Base-by-base conservation (phyloP, 2,888 invertebrate species). In the Nomada ruficornis region DNA sequence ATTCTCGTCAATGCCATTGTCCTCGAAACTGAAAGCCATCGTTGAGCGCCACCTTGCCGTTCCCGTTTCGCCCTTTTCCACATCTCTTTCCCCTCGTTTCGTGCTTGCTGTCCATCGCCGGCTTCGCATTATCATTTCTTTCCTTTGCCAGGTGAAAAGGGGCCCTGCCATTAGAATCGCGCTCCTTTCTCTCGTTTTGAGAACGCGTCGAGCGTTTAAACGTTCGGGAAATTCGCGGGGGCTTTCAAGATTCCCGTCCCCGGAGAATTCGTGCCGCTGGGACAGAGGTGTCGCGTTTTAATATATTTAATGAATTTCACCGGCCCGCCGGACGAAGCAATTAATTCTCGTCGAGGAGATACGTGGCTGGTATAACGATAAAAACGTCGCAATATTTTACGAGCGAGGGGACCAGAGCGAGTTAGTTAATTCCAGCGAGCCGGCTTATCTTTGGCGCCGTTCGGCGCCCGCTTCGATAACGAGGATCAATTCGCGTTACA, bases 1-100 rank as follows among this genome's bases (percentile, higher is more conserved):
- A 68, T 63, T 67, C 86, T 84, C 86, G 86, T 89, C 85, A 89
- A 87, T 82, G 71, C 88, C 84, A 88, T 84, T 86, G 87, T 86
- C 75, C 76, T 77, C 69, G 62, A 55, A 76, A 75, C 67, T 64
- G 75, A 85, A 79, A 74, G 57, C 72, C 68, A 68, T 18, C 78
- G 65, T 70, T 73, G 64, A 47, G 29, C 57, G 29, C 57, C 15
- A 54, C 50, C 70, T 23, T 69, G 77, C 65, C 52, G 42, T 3
- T 1, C 47, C 15, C 47, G 47, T 54, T 64, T 59, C 54, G 44
- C 50, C 23, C 26, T 60, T 60, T 64, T 44, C 64, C 74, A 47
- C 44, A 57, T 65, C 5, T 26, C 26, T n/a, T 23, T n/a, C 18
- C 23, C 9, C 26, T 0, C 18, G 7, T 3, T 1, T 18, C 44